Evolutionary conservation across 2,888 invertebrate species (phyloP).

Genomic region (Tinea semifulvella): DNA sequence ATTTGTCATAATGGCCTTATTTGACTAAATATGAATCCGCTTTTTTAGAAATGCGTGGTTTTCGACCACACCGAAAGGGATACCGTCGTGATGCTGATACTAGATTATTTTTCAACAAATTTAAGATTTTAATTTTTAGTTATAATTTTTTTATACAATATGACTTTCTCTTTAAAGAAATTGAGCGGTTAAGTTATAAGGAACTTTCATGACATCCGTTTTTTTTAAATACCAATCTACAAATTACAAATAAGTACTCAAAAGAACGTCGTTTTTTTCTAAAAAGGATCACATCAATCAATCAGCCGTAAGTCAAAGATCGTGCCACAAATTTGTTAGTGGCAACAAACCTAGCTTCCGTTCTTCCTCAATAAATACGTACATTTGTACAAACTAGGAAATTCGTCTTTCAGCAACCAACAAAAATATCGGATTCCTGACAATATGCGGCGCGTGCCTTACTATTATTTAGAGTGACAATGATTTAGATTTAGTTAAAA

Average conservation of each 20-base stretch:
- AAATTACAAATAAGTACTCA: not conserved
- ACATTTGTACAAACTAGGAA: constrained; percentile 13
- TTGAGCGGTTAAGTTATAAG: too few species aligned
- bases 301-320: constrained; percentile 24
- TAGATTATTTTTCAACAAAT: too few species aligned
- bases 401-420: constrained; percentile 9
- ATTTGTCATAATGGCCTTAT: too few species aligned
- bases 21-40: too few species aligned
- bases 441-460: constrained; percentile 9
- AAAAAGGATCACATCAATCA: constrained; percentile 21
- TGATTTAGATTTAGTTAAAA: not conserved
- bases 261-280: not conserved
- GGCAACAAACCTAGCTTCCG: constrained; percentile 6
- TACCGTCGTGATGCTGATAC: too few species aligned
- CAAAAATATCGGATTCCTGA: constrained; percentile 12
- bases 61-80: too few species aligned
- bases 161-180: too few species aligned
- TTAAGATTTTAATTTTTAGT: too few species aligned
- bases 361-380: not conserved
- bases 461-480: not conserved
- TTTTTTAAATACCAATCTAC: too few species aligned
- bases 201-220: too few species aligned
- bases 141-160: too few species aligned
- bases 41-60: too few species aligned
- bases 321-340: constrained; percentile 27